Base-by-base conservation (phyloP, 2,888 invertebrate genomes). In the Eristalis arbustorum region DNA sequence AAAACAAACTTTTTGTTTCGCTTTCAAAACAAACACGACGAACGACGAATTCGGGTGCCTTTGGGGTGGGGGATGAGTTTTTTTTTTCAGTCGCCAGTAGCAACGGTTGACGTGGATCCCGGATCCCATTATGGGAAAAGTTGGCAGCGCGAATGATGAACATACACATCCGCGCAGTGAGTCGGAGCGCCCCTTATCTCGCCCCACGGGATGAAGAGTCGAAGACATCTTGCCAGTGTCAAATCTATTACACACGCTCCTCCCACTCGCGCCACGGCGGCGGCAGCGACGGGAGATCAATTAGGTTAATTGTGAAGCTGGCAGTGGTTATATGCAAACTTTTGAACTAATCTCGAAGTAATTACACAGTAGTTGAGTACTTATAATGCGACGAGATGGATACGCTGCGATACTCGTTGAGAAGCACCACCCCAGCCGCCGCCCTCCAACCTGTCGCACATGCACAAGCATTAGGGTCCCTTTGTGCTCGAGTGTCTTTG, bases 301-400 rank as follows among this genome's bases (percentile, higher is more conserved):
- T 87, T 87, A 87, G 87, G 83, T 83, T 87, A 87, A 87, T 87
- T 87, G 87, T 83, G 79, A 81, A 78, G 83, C 75, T 79, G 63
- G 67, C 67, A 75, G 87, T 59, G 78, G 83, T 79, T 82, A 75
- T 79, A 75, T 71, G 71, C 67, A 79, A 83, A 87, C 78, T 83
- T 83, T 59, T 37, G 62, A 78, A 79, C 83, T 87, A 82, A 78
- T 83, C 59, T 18, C 83, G 79, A 83, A 87, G 83, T 87, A 75
- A 87, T 83, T 87, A 87, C 72, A 87, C 66, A 74, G 69, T 78
- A 82, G 69, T 81, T 85, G 77, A 67, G 67, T 74, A 64, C 71
- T 68, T 66, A 62, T 64, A 28, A 59, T 76, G 18, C 18, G 23
- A 28, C 6, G 22, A 64, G 37, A 34, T 23, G 66, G 62, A 13